Evolutionary conservation across 2,797 vertebrate genomes (phyloP).

Genomic region (Peromyscus melanophrys): DNA sequence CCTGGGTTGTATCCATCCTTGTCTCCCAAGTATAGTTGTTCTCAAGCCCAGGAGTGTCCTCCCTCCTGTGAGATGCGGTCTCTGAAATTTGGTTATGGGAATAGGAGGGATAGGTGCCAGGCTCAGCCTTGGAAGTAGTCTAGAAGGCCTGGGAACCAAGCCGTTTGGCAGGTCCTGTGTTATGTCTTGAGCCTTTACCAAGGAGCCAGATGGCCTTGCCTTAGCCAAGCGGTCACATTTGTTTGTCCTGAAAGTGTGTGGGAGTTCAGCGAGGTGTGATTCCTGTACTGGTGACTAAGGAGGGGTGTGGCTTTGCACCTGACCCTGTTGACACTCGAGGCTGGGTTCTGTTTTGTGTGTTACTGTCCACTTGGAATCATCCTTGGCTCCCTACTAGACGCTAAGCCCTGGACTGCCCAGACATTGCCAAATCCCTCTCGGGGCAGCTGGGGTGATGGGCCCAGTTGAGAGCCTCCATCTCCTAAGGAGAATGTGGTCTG

Average conservation of each 20-base stretch:
- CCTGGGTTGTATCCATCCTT: not conserved
- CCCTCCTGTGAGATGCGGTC: not conserved
- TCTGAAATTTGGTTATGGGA: not conserved
- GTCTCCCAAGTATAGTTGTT: not conserved
- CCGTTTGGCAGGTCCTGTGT: not conserved
- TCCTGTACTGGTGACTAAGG: too few relatives aligned
- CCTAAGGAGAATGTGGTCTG: not conserved
- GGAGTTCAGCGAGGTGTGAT: not conserved
- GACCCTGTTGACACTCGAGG: too few relatives aligned
- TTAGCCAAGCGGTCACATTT: accelerated
- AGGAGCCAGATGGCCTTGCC: not conserved
- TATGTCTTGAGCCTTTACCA: not conserved
- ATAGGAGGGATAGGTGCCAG: not conserved
- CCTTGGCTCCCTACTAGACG: not conserved
- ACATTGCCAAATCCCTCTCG: not conserved
- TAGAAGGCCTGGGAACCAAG: not conserved
- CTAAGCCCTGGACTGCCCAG: not conserved
- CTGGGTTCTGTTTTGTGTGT: not conserved
- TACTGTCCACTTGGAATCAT: not conserved
- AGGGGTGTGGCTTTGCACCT: not conserved
- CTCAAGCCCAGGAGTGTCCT: not conserved
- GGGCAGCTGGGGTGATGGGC: not conserved
- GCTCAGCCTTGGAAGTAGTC: not conserved
- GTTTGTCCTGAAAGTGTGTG: not conserved
- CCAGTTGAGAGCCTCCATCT: not conserved